Evolutionary conservation across 1,140 invertebrate species (phyloP), one percentile per base, ranked within the genome.

Genomic region (Rhyacophila brunnea): DNA sequence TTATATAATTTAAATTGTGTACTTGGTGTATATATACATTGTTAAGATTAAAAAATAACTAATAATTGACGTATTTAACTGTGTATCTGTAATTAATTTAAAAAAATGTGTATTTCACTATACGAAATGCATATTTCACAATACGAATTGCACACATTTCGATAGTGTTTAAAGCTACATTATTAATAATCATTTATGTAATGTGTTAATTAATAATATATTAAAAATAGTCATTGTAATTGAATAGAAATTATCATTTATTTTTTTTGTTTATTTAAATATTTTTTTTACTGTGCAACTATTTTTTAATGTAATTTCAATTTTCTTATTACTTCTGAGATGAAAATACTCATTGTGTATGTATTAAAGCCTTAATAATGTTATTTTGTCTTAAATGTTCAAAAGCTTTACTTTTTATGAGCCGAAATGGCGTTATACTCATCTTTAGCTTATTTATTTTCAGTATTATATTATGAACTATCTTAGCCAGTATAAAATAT

Each of bases 371-470:
- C 11, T 13, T 40, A 13, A 13, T 11, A 6, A 6, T 13, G 11
- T 40, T 40, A 40, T 13, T 6, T 40, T 6, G 11, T 40, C 15
- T 40, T n/a, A 15, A 40, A 6, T 4, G 15, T 40, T 40, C 17
- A 32, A 58, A 50, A 58, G 55, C 55, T 58, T 58, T 58, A 58
- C 11, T 50, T 58, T 23, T 38, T 32, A 43, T 34, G 32, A 42
- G 49, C 36, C 38, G 35, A 23, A 50, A 28, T 58, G n/a, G 46
- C 46, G 43, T 58, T 58, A 58, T 15, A 40, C 43, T 58, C 28
- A 45, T 45, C n/a, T 38, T 45, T 43, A 50, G 19, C 28, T 49
- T 58, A 58, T 58, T 58, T 58, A 49, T 58, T 56, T 58, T 42
- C 46, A 58, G 55, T 58, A 58, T 58, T 58, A 58, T 48, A 42